A percentile compares a stretch with the other conserved stretches of the same genome.
Evolutionary conservation across 2,113 vertebrate species (phyloP).

Genomic region (Serilophus lunatus): DNA sequence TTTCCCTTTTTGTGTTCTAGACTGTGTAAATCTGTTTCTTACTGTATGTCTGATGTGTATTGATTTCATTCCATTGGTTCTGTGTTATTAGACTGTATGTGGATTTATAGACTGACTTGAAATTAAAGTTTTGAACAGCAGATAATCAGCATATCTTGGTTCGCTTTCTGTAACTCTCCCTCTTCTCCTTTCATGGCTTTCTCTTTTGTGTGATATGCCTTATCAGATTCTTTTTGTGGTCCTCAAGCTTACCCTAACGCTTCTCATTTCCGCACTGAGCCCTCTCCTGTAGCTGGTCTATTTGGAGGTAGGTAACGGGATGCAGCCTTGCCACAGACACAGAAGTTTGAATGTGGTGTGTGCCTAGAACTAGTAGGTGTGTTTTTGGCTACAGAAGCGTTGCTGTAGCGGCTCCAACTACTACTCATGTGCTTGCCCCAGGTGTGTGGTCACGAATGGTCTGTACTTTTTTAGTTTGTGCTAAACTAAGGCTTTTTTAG

Average conservation of each 20-base stretch:
- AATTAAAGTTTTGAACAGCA: background rate
- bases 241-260: slow-evolving; percentile 81
- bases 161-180: slow-evolving; percentile 59
- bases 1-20: background rate
- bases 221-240: slow-evolving; percentile 88
- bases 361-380: background rate
- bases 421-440: background rate
- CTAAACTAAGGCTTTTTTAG: background rate
- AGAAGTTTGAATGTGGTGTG: background rate
- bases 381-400: background rate
- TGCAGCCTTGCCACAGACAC: background rate
- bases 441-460: background rate
- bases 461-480: background rate
- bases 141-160: background rate
- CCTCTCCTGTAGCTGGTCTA: slow-evolving; percentile 85
- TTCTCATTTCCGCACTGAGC: slow-evolving; percentile 81
- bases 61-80: slow-evolving; percentile 7
- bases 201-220: slow-evolving; percentile 56
- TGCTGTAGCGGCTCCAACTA: background rate
- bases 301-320: slow-evolving; percentile 82
- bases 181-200: slow-evolving; percentile 55
- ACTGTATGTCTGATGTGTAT: background rate
- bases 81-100: background rate
- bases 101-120: background rate
- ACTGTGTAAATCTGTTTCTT: background rate